Percentiles rank a stretch among this genome's conserved stretches.
These are phyloP conservation scores for Cyanoramphus novaezelandiae DNA, from an alignment of 2,113 vertebrate species.

Conservation along the genomic window DNA sequence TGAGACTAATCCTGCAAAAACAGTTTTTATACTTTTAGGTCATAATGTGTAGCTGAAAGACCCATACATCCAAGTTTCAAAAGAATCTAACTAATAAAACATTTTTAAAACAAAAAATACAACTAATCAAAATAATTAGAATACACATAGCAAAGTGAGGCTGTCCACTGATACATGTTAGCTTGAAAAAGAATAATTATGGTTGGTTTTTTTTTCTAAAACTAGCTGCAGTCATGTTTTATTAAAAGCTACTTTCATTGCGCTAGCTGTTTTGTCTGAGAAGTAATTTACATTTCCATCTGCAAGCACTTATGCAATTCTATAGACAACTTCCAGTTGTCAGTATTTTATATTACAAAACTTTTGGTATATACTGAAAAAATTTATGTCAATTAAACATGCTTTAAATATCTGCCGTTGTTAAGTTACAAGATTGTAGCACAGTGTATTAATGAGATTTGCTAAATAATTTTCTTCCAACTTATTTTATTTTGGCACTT, in stretches of 20 bases:
- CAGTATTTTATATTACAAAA: conserved; percentile 66
- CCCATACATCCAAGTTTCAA: not conserved
- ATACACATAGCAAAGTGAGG: not conserved
- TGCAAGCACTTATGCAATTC: conserved; percentile 75
- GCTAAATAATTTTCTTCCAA: conserved; percentile 65
- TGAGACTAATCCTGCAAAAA: not conserved
- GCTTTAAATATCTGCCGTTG: conserved; percentile 62
- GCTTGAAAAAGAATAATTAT: conserved; percentile 67
- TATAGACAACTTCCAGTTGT: conserved; percentile 74
- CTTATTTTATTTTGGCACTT: conserved; percentile 49
- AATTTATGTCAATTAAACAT: conserved; percentile 54
- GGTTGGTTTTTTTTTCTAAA: conserved; percentile 50
- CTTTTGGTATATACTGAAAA: conserved; percentile 67
- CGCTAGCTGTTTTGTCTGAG: conserved; percentile 66
- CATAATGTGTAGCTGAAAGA: conserved; percentile 6
- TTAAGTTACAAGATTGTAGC: conserved; percentile 61
- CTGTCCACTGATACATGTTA: conserved; percentile 56
- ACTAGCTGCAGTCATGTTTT: conserved; percentile 70
- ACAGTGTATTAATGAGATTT: conserved; percentile 63
- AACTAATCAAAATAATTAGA: conserved; percentile 39
- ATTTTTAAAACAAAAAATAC: conserved; percentile 20
- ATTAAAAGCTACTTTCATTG: conserved; percentile 76
- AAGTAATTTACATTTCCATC: conserved; percentile 73
- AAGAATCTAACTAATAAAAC: conserved; percentile 44
- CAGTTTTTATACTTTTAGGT: not conserved